Conservation (phyloP, 2,113 vertebrate species). For the Agapornis roseicollis region DNA sequence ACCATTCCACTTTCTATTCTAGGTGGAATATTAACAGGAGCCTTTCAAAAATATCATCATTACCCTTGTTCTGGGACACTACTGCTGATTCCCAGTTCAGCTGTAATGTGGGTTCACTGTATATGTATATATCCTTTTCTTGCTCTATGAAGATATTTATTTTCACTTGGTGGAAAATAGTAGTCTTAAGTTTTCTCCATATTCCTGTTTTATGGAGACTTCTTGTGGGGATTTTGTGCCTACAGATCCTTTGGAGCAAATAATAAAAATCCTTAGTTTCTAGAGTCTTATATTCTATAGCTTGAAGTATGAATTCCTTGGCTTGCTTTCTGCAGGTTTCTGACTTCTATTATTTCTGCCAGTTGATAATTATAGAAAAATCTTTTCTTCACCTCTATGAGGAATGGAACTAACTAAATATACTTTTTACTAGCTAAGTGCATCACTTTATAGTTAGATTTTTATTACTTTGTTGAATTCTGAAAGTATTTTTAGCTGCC, state of each 20-base stretch:
- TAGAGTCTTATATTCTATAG: not conserved
- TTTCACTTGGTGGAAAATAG: not conserved
- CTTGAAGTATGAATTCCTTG: not conserved
- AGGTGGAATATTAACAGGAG: not conserved
- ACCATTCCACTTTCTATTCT: not conserved
- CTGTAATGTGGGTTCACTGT: not conserved
- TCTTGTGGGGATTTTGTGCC: not conserved
- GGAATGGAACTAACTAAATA: not conserved
- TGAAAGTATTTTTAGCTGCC: not conserved
- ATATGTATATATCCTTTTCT: not conserved
- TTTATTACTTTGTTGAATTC: not conserved
- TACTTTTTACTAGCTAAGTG: not conserved
- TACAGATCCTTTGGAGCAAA: not conserved
- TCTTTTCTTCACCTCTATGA: not conserved
- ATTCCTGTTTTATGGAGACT: not conserved
- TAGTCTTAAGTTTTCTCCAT: not conserved
- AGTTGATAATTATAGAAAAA: not conserved
- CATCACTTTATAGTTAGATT: not conserved
- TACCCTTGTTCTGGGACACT: not conserved
- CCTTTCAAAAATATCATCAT: not conserved
- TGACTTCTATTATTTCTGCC: not conserved
- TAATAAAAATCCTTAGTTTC: not conserved
- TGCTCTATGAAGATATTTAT: not conserved
- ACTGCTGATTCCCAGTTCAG: not conserved
- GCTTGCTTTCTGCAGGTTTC: not conserved